A percentile compares a stretch with the other conserved stretches of the same genome.
Evolutionary conservation across 2,888 invertebrate species (phyloP).

Genomic region (Chamaedrilus cognettii): DNA sequence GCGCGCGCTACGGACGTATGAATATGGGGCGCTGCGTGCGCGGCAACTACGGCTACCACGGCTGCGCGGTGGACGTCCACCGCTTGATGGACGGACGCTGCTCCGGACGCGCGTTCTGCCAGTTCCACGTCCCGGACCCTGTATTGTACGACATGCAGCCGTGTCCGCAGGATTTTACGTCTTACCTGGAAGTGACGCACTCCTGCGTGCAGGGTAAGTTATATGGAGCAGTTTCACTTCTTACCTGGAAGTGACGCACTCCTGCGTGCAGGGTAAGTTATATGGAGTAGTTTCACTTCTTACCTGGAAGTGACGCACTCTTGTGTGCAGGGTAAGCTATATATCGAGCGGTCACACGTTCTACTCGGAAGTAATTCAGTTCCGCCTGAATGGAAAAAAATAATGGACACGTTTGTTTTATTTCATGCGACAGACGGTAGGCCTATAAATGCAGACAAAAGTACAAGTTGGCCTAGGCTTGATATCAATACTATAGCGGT

Average conservation of each 20-base stretch:
- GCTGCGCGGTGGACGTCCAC: constrained; percentile 32
- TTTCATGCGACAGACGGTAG: too few species aligned
- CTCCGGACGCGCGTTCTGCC: constrained; percentile 27
- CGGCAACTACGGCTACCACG: constrained; percentile 26
- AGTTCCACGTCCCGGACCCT: constrained; percentile 24
- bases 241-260: constrained; percentile 30
- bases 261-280: constrained; percentile 34
- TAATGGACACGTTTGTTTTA: too few species aligned
- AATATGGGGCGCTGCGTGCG: constrained; percentile 24
- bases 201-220: constrained; percentile 32
- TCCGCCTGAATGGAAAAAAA: too few species aligned
- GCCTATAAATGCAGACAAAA: too few species aligned
- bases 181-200: constrained; percentile 31
- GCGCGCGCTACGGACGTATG: constrained; percentile 33
- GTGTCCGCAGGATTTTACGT: constrained; percentile 31
- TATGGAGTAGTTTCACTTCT: constrained; percentile 23
- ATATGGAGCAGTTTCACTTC: too few species aligned
- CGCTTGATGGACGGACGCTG: constrained; percentile 27
- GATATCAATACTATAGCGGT: too few species aligned
- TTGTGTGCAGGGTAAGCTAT: constrained; percentile 34
- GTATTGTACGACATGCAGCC: constrained; percentile 30
- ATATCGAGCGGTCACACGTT: too few species aligned
- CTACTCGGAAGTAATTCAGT: constrained; percentile 29
- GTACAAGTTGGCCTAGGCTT: too few species aligned
- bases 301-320: constrained; percentile 30